Percentiles rank a stretch among this genome's conserved stretches.
phyloP scores from a whole-genome alignment of 2,113 vertebrate genomes.

The Cinclus mexicanus region DNA sequence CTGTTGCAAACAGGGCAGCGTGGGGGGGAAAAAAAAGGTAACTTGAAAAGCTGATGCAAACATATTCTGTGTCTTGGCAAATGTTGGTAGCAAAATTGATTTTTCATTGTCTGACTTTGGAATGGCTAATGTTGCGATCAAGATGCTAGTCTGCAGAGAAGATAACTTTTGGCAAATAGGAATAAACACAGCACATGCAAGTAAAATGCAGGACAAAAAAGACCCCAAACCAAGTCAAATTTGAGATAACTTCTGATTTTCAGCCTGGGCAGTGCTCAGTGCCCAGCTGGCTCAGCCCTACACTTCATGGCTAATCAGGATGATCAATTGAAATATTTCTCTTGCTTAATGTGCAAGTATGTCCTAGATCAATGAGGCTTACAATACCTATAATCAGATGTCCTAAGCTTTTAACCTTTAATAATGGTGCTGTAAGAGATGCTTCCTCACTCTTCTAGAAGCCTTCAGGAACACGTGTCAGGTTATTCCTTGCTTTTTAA shows the following conservation, averaged over 20 bases:
- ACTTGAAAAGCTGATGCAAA: conserved; percentile 12
- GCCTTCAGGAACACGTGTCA: background rate
- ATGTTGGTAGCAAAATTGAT: conserved; percentile 15
- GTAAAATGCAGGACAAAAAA: background rate
- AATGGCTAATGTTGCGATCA: background rate
- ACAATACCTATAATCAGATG: background rate
- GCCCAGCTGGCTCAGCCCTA: background rate
- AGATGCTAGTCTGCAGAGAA: background rate
- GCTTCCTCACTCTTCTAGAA: background rate
- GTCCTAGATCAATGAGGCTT: conserved; percentile 4
- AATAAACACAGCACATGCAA: background rate
- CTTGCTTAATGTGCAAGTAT: background rate
- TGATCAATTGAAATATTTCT: conserved; percentile 15
- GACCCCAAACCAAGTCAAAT: background rate
- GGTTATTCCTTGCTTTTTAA: background rate
- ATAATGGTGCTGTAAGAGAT: background rate
- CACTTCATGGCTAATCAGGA: background rate
- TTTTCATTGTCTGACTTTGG: conserved; percentile 17
- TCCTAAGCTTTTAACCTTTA: background rate
- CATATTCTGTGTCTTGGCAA: background rate
- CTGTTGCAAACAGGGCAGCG: background rate
- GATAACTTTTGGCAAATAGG: background rate
- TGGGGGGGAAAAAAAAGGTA: background rate
- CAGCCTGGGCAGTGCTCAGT: background rate
- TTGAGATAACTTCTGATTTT: background rate